phyloP scores from a whole-genome alignment of 2,113 vertebrate genomes.

The Chauna torquata region DNA sequence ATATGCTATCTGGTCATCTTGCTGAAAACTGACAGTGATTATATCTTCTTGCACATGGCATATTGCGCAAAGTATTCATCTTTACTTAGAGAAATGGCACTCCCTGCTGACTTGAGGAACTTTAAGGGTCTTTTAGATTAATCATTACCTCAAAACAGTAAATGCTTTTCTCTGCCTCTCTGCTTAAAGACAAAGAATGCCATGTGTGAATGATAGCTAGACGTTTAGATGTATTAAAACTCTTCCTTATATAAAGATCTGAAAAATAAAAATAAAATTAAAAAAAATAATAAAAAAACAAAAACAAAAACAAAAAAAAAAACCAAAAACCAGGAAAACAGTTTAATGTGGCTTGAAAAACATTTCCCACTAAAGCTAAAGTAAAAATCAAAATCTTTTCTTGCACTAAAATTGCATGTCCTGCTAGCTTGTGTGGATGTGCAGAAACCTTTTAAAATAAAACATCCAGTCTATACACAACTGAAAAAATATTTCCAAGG shows the following conservation, averaged over 20 bases:
- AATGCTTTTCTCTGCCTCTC: not conserved
- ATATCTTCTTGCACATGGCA: not conserved
- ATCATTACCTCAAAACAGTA: not conserved
- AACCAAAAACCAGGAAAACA: not conserved
- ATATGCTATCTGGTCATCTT: not conserved
- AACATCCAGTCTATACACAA: not conserved
- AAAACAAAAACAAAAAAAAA: no score
- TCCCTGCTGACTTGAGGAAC: not conserved
- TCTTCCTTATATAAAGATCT: not conserved
- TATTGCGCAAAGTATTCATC: not conserved
- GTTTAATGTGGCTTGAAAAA: not conserved
- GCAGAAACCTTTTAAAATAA: not conserved
- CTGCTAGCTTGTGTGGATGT: not conserved
- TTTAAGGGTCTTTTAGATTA: not conserved
- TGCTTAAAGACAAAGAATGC: not conserved
- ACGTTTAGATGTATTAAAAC: not conserved
- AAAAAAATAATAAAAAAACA: no score
- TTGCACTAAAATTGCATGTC: not conserved
- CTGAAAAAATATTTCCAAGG: not conserved
- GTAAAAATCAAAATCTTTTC: not conserved
- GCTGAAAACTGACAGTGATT: not conserved
- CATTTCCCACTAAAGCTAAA: not conserved
- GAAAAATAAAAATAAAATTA: not conserved
- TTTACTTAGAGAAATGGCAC: not conserved
- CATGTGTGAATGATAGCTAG: not conserved